Base-by-base conservation (phyloP, 2,113 vertebrate species). In the Hippoglossus stenolepis region DNA sequence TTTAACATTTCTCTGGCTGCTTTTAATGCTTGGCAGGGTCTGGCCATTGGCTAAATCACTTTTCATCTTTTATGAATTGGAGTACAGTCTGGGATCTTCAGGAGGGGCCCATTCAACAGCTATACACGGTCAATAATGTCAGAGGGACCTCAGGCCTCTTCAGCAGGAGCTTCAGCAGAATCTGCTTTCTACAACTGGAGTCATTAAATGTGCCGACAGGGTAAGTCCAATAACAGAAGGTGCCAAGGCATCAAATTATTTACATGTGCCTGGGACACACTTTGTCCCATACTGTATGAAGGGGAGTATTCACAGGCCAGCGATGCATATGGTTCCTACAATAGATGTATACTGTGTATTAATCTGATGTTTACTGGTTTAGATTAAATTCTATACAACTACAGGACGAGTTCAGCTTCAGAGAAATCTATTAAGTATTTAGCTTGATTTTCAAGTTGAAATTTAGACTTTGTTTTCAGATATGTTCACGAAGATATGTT, bases 11-110 rank as follows among this genome's bases (percentile, higher is more conserved):
- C 8, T 75, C 67, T 76, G 69, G 21, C 40, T 61, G 60, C 21
- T 60, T 81, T 82, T 63, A 80, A 80, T 71, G 75, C 75, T 80
- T 84, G 57, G 77, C 73, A 79, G 61, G 23, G 5, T 81, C 60
- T 64, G 62, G 58, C 76, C 35, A 66, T 74, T 58, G 62, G 61
- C 68, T 83, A 53, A 76, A 80, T 80, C 24, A 77, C 75, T 68
- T 76, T 85, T 79, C 51, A 78, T 53, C 24, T 87, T 82, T 82
- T 85, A 84, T 67, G 51, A 82, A 77, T 75, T 70, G 56, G 75
- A 71, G 71, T 43, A 6, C 13, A 83, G 53, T 40, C 58, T 47
- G 23, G 17, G 24, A 65, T 40, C 47, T 63, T 58, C 18, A 57
- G 59, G 12, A 54, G 38, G 23, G 17, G 28, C 11, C 53, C 2